These are phyloP conservation scores for Drosophila subobscura DNA, from an alignment of 1,140 invertebrate genomes.

Conservation along the genomic window DNA sequence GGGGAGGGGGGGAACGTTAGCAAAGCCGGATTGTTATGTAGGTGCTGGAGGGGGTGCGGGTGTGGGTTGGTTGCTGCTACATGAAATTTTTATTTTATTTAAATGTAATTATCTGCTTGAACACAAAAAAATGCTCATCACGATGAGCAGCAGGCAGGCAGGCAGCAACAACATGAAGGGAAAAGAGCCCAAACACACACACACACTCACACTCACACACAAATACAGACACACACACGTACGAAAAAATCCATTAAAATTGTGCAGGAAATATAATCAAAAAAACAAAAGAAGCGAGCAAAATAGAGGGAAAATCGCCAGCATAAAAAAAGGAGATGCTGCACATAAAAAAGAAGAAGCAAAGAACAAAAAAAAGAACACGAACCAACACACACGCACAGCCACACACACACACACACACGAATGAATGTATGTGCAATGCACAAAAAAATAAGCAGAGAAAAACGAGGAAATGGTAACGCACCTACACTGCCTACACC, in stretches of 20 bases:
- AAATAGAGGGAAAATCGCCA: slow-evolving; percentile 31
- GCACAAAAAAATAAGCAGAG: slow-evolving; percentile 11
- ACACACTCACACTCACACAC: slow-evolving; percentile 5
- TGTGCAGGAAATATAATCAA: slow-evolving; percentile 76
- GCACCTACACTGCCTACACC: slow-evolving; percentile 35
- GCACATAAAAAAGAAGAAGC: slow-evolving; percentile 16
- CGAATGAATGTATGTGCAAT: background rate
- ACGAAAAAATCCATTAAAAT: slow-evolving; percentile 78
- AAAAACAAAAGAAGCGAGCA: slow-evolving; percentile 37
- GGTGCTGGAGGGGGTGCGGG: background rate
- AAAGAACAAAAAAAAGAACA: slow-evolving; percentile 27
- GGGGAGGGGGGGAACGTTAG: slow-evolving; percentile 10
- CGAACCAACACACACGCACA: slow-evolving; percentile 9
- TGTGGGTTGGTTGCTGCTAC: slow-evolving; percentile 39
- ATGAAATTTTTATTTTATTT: slow-evolving; percentile 83
- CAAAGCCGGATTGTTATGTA: slow-evolving; percentile 27
- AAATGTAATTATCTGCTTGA: slow-evolving; percentile 83
- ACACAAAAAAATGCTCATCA: slow-evolving; percentile 80
- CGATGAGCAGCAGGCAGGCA: slow-evolving; percentile 58
- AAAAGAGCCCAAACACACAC: slow-evolving; percentile 51
- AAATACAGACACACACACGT: slow-evolving; percentile 15
- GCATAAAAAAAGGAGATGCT: slow-evolving; percentile 14
- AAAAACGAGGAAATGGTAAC: slow-evolving; percentile 30
- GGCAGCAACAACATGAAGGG: slow-evolving; percentile 43
- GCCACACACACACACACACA: slow-evolving; percentile 3